phyloP scores from a whole-genome alignment of 2,797 vertebrate genomes.

The Eutrigla gurnardus region DNA sequence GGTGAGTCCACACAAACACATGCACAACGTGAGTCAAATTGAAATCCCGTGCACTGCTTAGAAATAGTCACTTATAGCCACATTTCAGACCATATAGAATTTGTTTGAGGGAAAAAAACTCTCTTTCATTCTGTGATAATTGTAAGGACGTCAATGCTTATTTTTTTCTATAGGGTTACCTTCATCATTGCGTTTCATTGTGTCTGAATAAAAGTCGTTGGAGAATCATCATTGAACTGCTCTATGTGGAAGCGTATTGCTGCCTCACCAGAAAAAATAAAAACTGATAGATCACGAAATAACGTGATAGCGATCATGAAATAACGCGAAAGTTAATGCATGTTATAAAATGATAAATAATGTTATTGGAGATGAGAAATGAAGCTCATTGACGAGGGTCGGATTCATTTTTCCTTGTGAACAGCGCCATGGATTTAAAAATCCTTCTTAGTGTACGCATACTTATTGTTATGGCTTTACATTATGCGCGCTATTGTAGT shows the following conservation, averaged over 20 bases:
- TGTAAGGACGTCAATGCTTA: background rate
- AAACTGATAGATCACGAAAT: no score
- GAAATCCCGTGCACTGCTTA: background rate
- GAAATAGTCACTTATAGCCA: background rate
- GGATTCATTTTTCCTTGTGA: background rate
- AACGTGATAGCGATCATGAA: no score
- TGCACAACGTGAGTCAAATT: background rate
- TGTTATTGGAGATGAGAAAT: background rate
- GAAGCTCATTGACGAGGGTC: background rate
- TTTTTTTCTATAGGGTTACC: slow-evolving; percentile 9
- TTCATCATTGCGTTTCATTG: slow-evolving; percentile 7
- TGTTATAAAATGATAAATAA: no score
- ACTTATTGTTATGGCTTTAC: background rate
- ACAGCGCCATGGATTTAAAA: background rate
- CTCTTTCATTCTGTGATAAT: slow-evolving; percentile 1
- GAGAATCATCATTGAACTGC: background rate
- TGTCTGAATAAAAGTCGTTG: background rate
- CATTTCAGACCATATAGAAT: background rate
- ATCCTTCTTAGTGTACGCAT: background rate
- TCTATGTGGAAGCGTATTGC: background rate
- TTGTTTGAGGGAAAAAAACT: background rate
- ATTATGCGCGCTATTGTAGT: no score
- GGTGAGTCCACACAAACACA: slow-evolving; percentile 82
- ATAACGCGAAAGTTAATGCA: no score
- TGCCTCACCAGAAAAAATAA: no score